phyloP scores from a whole-genome alignment of 92 coral and sea anemone species.

The Scolanthus callimorphus region DNA sequence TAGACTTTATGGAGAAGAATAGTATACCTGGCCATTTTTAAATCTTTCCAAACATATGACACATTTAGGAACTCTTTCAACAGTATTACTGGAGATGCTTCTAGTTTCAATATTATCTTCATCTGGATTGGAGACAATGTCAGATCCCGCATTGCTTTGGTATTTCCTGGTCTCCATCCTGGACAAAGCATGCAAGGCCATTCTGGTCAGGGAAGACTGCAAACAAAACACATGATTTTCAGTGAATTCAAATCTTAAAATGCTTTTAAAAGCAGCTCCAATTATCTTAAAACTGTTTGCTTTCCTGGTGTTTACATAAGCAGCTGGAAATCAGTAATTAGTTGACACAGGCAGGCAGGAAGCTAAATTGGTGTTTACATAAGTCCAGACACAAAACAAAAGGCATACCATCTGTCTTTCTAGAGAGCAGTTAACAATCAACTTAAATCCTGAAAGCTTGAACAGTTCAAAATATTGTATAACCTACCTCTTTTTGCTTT shows the following conservation, averaged over 20 bases:
- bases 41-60: slow-evolving; percentile 95
- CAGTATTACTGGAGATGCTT: slow-evolving; percentile 29
- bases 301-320: too few species aligned
- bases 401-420: too few species aligned
- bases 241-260: too few species aligned
- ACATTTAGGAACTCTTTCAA: slow-evolving; percentile 56
- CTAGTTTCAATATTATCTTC: slow-evolving; percentile 42
- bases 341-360: too few species aligned
- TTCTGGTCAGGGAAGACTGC: slow-evolving; percentile 90
- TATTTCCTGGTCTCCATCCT: slow-evolving; percentile 96
- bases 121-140: slow-evolving; percentile 38
- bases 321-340: too few species aligned
- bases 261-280: too few species aligned
- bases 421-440: too few species aligned
- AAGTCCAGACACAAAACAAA: too few species aligned
- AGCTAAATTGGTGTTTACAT: too few species aligned
- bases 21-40: slow-evolving; percentile 94
- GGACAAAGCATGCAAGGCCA: slow-evolving; percentile 97
- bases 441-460: too few species aligned
- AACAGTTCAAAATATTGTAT: neutral
- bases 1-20: too few species aligned
- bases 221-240: neutral
- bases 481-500: slow-evolving; percentile 89
- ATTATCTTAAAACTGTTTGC: too few species aligned
- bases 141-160: slow-evolving; percentile 21